phyloP scores from a whole-genome alignment of 2,113 vertebrate genomes.

The Reinhardtius hippoglossoides region DNA sequence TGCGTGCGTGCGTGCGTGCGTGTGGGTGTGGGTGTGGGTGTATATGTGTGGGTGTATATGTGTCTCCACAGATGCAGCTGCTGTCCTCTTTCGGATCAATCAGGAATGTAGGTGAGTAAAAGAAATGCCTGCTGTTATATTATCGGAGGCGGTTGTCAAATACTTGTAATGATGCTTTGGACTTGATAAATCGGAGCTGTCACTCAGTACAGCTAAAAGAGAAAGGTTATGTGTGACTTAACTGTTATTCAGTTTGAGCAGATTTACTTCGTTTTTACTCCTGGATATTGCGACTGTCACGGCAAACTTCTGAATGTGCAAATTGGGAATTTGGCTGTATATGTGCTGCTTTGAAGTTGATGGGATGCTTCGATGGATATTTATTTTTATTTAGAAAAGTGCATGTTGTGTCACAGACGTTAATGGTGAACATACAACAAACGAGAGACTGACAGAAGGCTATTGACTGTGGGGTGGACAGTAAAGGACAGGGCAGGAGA shows the following conservation, averaged over 20 bases:
- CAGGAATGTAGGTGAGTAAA: slow-evolving; percentile 8
- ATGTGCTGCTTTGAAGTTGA: not conserved
- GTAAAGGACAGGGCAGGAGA: slow-evolving; percentile 4
- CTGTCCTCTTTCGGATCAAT: not conserved
- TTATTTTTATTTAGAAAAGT: not conserved
- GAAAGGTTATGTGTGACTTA: not conserved
- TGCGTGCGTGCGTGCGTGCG: not conserved
- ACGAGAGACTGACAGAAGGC: not conserved
- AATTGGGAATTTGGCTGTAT: not conserved
- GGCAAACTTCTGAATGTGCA: not conserved
- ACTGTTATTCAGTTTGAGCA: no score
- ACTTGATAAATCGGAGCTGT: not conserved
- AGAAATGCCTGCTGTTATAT: not conserved
- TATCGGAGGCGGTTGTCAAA: not conserved
- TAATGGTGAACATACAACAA: not conserved
- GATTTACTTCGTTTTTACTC: not conserved
- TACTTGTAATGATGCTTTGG: not conserved
- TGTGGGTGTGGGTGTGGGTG: not conserved
- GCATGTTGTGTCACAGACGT: not conserved
- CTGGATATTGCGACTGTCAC: not conserved
- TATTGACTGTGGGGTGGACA: not conserved
- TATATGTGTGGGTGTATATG: not conserved
- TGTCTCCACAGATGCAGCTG: slow-evolving; percentile 2
- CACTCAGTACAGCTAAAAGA: not conserved
- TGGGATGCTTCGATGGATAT: not conserved